These are phyloP conservation scores for Ophion slaviceki DNA, from an alignment of 2,888 invertebrate species.

Conservation along the genomic window DNA sequence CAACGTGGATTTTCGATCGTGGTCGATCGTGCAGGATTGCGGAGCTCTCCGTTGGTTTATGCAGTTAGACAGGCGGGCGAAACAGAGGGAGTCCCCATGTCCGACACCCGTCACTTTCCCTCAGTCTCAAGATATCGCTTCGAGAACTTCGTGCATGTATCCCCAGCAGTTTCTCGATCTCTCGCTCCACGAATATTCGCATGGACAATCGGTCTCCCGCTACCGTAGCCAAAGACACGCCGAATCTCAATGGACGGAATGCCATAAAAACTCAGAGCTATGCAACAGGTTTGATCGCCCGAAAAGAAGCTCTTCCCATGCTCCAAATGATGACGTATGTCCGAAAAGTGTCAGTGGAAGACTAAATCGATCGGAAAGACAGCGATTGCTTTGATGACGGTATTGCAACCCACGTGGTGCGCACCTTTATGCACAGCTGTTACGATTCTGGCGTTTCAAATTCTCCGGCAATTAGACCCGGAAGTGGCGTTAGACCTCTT, in stretches of 20 bases:
- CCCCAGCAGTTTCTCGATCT: constrained; percentile 24
- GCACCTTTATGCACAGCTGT: too few species aligned
- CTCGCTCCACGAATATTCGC: constrained; percentile 8
- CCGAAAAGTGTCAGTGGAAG: neutral
- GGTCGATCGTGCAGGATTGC: constrained; percentile 69
- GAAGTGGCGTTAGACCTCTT: constrained; percentile 12
- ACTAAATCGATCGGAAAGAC: neutral
- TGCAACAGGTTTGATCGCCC: neutral
- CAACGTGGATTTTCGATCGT: constrained; percentile 73
- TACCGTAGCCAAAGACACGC: constrained; percentile 24
- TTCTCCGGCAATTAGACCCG: constrained; percentile 34
- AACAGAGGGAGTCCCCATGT: constrained; percentile 66
- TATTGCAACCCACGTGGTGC: too few species aligned
- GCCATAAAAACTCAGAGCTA: neutral
- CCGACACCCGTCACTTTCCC: constrained; percentile 67
- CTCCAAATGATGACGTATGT: neutral
- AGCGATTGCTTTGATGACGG: too few species aligned
- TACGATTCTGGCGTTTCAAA: neutral
- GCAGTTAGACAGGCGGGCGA: constrained; percentile 48
- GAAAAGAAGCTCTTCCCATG: neutral
- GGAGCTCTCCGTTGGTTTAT: constrained; percentile 32
- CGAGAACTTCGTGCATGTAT: constrained; percentile 19
- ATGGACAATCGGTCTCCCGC: constrained; percentile 27
- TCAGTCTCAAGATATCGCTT: constrained; percentile 69
- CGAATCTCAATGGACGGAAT: constrained; percentile 13